Percentiles rank a stretch among this genome's conserved stretches.
Conservation (phyloP, 2,888 invertebrate genomes). For the Drosophila subsilvestris region DNA sequence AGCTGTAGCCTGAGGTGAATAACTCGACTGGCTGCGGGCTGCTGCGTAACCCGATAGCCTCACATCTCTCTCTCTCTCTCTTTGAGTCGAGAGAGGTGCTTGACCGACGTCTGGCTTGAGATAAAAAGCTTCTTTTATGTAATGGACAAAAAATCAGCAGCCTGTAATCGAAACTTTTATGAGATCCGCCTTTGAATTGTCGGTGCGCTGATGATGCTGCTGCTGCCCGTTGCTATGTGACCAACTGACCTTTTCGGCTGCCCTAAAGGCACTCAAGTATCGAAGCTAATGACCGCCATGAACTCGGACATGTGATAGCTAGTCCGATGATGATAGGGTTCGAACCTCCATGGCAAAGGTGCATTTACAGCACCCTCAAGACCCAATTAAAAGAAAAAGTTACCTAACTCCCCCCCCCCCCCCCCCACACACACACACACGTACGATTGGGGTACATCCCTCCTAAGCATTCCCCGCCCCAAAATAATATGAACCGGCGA, state of each 20-base stretch:
- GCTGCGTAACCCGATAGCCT: constrained; percentile 61
- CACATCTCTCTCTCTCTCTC: constrained; percentile 27
- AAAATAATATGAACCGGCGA: constrained; percentile 13
- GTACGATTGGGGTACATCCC: no score
- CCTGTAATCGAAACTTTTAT: constrained; percentile 50
- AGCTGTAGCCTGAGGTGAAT: constrained; percentile 49
- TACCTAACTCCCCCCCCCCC: constrained; percentile 29
- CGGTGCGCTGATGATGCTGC: neutral
- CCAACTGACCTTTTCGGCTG: constrained; percentile 33
- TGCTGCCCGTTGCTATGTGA: constrained; percentile 19
- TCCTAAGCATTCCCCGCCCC: no score
- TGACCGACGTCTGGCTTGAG: constrained; percentile 52
- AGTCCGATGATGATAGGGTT: neutral
- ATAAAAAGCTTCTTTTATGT: constrained; percentile 29
- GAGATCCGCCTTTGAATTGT: constrained; percentile 21
- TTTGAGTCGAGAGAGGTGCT: constrained; percentile 51
- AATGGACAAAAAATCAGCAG: constrained; percentile 4
- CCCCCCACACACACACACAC: no score
- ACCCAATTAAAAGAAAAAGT: constrained; percentile 36
- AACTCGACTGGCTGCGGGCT: constrained; percentile 48
- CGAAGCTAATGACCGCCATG: constrained; percentile 41
- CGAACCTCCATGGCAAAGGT: constrained; percentile 22
- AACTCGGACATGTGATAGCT: constrained; percentile 38
- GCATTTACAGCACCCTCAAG: constrained; percentile 21
- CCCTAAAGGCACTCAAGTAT: constrained; percentile 10